phyloP scores from a whole-genome alignment of 2,888 invertebrate genomes.

The Vanessa cardui region DNA sequence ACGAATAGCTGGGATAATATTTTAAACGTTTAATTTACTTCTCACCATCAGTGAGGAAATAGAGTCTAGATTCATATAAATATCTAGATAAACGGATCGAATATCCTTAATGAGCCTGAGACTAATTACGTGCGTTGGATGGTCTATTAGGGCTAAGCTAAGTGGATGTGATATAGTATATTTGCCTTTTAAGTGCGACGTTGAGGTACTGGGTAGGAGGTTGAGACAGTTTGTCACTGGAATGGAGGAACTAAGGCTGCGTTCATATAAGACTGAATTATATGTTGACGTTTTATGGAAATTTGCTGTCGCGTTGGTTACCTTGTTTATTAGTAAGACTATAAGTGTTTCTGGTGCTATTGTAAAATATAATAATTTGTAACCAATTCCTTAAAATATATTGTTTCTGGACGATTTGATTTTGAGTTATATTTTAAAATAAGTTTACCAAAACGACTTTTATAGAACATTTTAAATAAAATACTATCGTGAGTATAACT shows the following conservation, averaged over 20 bases:
- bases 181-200: conserved; percentile 48
- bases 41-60: conserved; percentile 19
- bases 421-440: no score
- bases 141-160: conserved; percentile 32
- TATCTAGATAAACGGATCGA: conserved; percentile 27
- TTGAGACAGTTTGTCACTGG: conserved; percentile 21
- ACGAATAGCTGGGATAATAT: conserved; percentile 33
- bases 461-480: not conserved
- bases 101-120: conserved; percentile 45
- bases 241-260: conserved; percentile 5
- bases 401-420: no score
- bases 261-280: not conserved
- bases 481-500: not conserved
- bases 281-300: no score
- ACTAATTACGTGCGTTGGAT: conserved; percentile 47
- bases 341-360: no score
- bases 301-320: no score
- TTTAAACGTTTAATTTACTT: conserved; percentile 31
- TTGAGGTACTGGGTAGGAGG: conserved; percentile 48
- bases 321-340: no score
- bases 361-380: no score
- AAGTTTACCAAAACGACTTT: no score
- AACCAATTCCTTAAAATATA: no score
- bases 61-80: conserved; percentile 19
- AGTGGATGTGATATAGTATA: conserved; percentile 38